A percentile compares a stretch with the other conserved stretches of the same genome.
Evolutionary conservation across 2,888 invertebrate species (phyloP).

Genomic region (Trissoscelio sp.): DNA sequence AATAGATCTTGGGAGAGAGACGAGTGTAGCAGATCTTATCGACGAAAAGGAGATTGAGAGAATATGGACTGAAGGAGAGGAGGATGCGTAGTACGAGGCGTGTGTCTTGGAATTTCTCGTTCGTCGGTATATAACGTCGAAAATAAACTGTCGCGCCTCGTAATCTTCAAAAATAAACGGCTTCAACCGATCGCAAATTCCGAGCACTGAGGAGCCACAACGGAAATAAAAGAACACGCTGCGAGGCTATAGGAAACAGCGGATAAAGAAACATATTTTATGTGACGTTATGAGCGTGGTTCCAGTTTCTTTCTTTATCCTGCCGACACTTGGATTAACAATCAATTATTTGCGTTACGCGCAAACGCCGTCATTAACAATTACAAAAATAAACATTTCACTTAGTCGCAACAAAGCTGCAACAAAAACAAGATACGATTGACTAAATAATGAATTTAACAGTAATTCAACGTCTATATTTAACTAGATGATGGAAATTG

Average conservation of each 20-base stretch:
- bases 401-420: neutral
- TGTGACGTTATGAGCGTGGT: constrained; percentile 59
- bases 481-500: constrained; percentile 15
- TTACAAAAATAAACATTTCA: constrained; percentile 4
- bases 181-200: constrained; percentile 72
- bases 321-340: constrained; percentile 61
- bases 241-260: constrained; percentile 73
- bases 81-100: constrained; percentile 62
- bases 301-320: constrained; percentile 62
- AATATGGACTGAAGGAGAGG: constrained; percentile 67
- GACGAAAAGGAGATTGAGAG: constrained; percentile 69
- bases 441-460: constrained; percentile 12
- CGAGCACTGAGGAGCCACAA: constrained; percentile 65
- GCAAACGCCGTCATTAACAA: neutral
- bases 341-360: constrained; percentile 56
- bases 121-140: constrained; percentile 72
- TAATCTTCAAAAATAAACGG: constrained; percentile 75
- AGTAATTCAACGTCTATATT: neutral
- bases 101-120: constrained; percentile 71
- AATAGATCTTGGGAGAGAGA: constrained; percentile 71
- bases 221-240: constrained; percentile 71
- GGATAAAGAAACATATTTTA: constrained; percentile 69
- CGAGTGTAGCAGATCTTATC: constrained; percentile 71
- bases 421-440: neutral
- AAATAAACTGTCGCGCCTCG: constrained; percentile 75